These are phyloP conservation scores for Tribolium castaneum DNA, from an alignment of 1,140 invertebrate species.

Conservation along the genomic window DNA sequence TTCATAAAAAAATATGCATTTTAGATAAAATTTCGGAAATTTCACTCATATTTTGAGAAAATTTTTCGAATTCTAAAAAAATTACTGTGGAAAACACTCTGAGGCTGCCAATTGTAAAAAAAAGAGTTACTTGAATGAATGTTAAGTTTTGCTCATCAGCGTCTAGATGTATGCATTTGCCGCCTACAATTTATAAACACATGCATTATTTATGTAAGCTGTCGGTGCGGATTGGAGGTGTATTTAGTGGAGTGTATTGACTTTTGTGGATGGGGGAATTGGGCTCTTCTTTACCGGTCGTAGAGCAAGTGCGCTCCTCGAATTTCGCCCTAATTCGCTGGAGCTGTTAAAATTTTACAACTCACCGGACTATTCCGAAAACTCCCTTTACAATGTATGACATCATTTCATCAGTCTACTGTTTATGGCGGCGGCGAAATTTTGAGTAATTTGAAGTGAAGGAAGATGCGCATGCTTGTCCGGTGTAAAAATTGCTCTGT, in stretches of 20 bases:
- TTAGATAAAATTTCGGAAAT: too few relatives aligned
- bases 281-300: not conserved
- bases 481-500: conserved; percentile 32
- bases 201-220: conserved; percentile 23
- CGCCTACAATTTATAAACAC: conserved; percentile 17
- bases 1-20: too few relatives aligned
- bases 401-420: conserved; percentile 10
- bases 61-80: too few relatives aligned
- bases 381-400: conserved; percentile 1
- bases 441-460: too few relatives aligned
- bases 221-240: conserved; percentile 21
- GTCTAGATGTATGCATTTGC: not conserved
- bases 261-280: conserved; percentile 29
- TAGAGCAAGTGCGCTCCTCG: not conserved
- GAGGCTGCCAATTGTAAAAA: too few relatives aligned
- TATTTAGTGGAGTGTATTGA: conserved; percentile 28
- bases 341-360: conserved; percentile 25
- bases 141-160: too few relatives aligned
- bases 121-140: too few relatives aligned
- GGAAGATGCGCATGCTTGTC: conserved; percentile 1
- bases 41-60: too few relatives aligned
- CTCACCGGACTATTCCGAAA: conserved; percentile 2
- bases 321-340: conserved; percentile 32
- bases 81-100: too few relatives aligned
- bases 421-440: not conserved